Percentiles rank a stretch among this genome's conserved stretches.
phyloP scores from a whole-genome alignment of 2,888 invertebrate genomes.

The Mallateleia sp. region DNA sequence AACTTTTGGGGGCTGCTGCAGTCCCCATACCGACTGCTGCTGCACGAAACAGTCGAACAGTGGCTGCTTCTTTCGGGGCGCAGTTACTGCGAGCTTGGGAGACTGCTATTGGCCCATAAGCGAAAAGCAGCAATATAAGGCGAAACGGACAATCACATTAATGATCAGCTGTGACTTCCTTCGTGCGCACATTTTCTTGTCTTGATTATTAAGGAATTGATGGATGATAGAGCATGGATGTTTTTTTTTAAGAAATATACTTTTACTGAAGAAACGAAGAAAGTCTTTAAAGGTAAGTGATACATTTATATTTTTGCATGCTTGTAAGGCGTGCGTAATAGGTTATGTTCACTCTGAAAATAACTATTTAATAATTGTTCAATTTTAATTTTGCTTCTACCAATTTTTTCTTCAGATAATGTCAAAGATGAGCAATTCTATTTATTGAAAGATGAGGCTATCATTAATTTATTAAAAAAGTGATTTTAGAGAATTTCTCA shows the following conservation, averaged over 20 bases:
- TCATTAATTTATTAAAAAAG: constrained; percentile 11
- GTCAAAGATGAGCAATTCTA: constrained; percentile 12
- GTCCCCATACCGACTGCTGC: too few species aligned
- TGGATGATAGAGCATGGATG: neutral
- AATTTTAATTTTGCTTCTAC: neutral
- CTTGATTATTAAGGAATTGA: neutral
- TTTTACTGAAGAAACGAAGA: constrained; percentile 1
- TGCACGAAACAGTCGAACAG: too few species aligned
- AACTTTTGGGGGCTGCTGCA: too few species aligned
- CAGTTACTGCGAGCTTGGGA: too few species aligned
- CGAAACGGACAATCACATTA: neutral
- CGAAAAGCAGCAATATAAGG: constrained; percentile 7
- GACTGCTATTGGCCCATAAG: too few species aligned
- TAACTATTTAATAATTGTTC: constrained; percentile 11
- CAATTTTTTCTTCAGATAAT: constrained; percentile 14
- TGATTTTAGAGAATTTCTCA: neutral
- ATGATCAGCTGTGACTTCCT: neutral
- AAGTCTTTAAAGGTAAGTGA: constrained; percentile 6
- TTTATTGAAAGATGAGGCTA: constrained; percentile 14
- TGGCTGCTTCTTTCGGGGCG: too few species aligned
- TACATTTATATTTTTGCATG: too few species aligned
- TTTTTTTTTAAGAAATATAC: neutral
- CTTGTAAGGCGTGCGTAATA: too few species aligned
- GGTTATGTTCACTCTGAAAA: too few species aligned
- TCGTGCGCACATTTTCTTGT: constrained; percentile 3